Conservation (phyloP, 35 echinoderm and acorn worm species). For the Anneissia japonica region DNA sequence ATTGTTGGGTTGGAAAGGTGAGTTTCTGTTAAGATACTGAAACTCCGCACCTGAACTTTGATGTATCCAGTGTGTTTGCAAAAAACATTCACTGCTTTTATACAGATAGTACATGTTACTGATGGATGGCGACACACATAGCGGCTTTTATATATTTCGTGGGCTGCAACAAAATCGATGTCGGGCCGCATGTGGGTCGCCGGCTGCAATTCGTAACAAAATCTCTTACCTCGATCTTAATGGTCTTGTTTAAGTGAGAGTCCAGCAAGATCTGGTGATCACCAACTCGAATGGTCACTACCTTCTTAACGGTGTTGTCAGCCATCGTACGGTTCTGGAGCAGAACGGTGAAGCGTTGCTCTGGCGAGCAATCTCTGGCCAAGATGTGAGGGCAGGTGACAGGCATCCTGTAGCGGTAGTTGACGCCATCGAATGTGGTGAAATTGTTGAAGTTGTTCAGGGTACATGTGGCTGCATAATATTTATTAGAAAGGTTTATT, state of each 20-base stretch:
- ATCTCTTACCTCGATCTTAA: slow-evolving; percentile 14
- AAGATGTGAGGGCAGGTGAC: slow-evolving; percentile 38
- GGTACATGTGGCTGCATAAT: slow-evolving; percentile 34
- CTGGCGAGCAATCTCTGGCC: slow-evolving; percentile 43
- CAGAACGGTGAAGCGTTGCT: slow-evolving; percentile 49
- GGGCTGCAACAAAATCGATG: no score
- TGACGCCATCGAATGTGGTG: slow-evolving; percentile 37
- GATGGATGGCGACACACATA: no score
- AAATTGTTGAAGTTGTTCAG: slow-evolving; percentile 11
- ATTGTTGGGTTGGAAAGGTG: no score
- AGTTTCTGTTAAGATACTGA: no score
- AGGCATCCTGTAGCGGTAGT: slow-evolving; percentile 33
- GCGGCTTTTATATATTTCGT: no score
- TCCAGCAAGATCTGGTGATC: not conserved
- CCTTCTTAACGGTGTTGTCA: not conserved
- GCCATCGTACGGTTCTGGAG: slow-evolving; percentile 31
- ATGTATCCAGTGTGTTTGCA: no score
- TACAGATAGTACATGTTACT: no score
- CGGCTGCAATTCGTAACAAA: not conserved
- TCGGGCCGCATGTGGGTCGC: no score
- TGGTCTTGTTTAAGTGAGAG: not conserved
- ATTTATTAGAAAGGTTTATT: not conserved
- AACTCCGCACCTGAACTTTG: no score
- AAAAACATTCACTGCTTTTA: no score
- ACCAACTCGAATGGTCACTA: not conserved